phyloP scores from a whole-genome alignment of 2,888 invertebrate genomes.

The Dendrolimus houi region DNA sequence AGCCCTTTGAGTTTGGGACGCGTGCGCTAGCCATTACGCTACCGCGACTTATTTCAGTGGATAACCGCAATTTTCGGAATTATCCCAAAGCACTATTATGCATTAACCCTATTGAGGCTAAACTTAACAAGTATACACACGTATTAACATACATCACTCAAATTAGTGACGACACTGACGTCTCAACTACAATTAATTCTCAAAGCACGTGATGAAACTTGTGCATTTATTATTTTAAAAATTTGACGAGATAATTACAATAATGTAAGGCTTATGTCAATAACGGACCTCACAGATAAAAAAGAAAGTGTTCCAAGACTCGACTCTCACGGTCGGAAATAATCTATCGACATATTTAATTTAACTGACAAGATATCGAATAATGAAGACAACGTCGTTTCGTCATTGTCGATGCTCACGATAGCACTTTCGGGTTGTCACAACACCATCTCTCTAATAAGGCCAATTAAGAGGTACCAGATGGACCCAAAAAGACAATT shows the following conservation, averaged over 20 bases:
- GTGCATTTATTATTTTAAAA: slow-evolving; percentile 25
- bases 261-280: slow-evolving; percentile 45
- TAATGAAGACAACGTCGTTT: slow-evolving; percentile 76
- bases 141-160: slow-evolving; percentile 18
- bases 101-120: too few species aligned
- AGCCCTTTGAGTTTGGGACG: too few species aligned
- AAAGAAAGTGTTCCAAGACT: slow-evolving; percentile 58
- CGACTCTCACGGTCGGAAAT: slow-evolving; percentile 69
- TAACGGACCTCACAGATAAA: slow-evolving; percentile 59
- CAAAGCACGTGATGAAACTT: slow-evolving; percentile 19
- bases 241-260: slow-evolving; percentile 48
- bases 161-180: slow-evolving; percentile 10
- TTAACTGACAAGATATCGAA: slow-evolving; percentile 75
- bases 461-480: slow-evolving; percentile 71
- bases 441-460: slow-evolving; percentile 75
- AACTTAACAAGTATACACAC: too few species aligned
- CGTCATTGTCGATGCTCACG: slow-evolving; percentile 76
- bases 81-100: too few species aligned
- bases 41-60: too few species aligned
- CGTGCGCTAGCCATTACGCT: too few species aligned
- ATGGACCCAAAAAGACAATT: slow-evolving; percentile 28
- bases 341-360: slow-evolving; percentile 76
- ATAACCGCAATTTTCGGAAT: too few species aligned
- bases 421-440: slow-evolving; percentile 74
- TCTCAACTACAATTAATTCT: slow-evolving; percentile 14